These are phyloP conservation scores for Phortica okadai DNA, from an alignment of 2,888 invertebrate species.

Conservation along the genomic window DNA sequence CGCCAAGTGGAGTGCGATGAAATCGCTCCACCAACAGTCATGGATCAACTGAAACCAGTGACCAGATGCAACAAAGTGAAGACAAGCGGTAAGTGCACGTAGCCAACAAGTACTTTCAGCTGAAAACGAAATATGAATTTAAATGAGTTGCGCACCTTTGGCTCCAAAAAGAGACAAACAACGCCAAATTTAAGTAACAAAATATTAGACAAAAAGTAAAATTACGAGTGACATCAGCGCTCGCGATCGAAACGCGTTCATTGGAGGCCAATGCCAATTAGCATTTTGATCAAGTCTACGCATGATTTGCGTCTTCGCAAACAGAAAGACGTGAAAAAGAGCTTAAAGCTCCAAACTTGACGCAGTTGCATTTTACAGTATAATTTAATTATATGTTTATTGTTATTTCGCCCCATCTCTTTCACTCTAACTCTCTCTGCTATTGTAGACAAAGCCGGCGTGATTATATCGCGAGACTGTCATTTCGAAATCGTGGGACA, in stretches of 20 bases:
- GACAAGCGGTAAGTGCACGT: conserved; percentile 67
- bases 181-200: conserved; percentile 35
- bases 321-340: conserved; percentile 1
- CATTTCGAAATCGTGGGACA: conserved; percentile 72
- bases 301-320: background rate
- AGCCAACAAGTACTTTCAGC: conserved; percentile 26
- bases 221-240: background rate
- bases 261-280: conserved; percentile 55
- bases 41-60: conserved; percentile 69
- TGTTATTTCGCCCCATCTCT: background rate
- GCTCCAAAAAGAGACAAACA: conserved; percentile 16
- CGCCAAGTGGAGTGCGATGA: conserved; percentile 69
- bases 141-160: background rate
- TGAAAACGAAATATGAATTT: conserved; percentile 17
- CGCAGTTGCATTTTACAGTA: background rate
- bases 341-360: background rate
- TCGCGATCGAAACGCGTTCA: background rate
- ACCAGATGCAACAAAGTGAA: conserved; percentile 74
- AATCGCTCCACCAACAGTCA: conserved; percentile 55
- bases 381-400: background rate
- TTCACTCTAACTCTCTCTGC: background rate
- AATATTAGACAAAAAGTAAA: conserved; percentile 23
- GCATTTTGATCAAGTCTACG: conserved; percentile 46
- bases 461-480: conserved; percentile 72
- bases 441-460: conserved; percentile 67